Conservation (phyloP, 2,888 invertebrate genomes). For the Plebejus melissa region DNA sequence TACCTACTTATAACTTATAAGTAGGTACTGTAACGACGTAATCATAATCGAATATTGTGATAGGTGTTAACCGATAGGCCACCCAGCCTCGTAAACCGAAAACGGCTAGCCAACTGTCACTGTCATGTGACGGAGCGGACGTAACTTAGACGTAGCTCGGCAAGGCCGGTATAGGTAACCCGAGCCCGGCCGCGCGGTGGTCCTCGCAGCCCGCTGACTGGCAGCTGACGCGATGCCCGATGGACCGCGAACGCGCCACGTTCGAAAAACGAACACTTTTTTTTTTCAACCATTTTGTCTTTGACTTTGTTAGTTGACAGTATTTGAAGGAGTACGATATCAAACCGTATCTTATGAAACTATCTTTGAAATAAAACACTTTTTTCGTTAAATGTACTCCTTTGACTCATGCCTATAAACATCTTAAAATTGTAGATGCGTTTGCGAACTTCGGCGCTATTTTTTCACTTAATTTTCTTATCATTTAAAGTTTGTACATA, state of each 20-base stretch:
- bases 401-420: no score
- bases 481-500: slow-evolving; percentile 19
- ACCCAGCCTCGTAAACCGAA: slow-evolving; percentile 53
- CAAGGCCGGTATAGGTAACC: slow-evolving; percentile 71
- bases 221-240: slow-evolving; percentile 76
- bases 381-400: background rate
- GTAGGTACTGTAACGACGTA: background rate
- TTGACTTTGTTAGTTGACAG: slow-evolving; percentile 43
- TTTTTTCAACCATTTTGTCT: slow-evolving; percentile 45
- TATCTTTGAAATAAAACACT: no score
- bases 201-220: slow-evolving; percentile 65
- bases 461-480: background rate
- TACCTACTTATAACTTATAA: background rate
- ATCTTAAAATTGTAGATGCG: background rate
- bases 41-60: slow-evolving; percentile 13
- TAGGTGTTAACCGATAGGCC: slow-evolving; percentile 44
- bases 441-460: slow-evolving; percentile 5
- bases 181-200: slow-evolving; percentile 68
- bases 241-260: slow-evolving; percentile 75
- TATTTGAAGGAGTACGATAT: slow-evolving; percentile 32
- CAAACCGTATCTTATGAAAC: background rate
- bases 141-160: slow-evolving; percentile 76
- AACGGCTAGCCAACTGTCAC: slow-evolving; percentile 63
- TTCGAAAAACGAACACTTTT: slow-evolving; percentile 58
- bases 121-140: slow-evolving; percentile 50